Conservation (phyloP, 2,888 invertebrate genomes). For the Drosophila buzzatii region DNA sequence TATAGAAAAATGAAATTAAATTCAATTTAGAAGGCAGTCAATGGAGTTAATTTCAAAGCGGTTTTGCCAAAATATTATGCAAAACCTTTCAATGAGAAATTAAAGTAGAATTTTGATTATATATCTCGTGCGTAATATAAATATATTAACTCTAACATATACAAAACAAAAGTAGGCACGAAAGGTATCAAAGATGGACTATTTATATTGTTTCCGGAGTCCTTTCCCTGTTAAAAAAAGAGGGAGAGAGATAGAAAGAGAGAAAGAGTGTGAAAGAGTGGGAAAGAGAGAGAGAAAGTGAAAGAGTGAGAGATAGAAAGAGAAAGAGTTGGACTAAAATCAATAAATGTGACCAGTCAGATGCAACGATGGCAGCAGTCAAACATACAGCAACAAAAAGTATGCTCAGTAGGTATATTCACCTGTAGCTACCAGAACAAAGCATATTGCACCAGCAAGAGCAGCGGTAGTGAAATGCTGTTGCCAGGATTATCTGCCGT, state of each 20-base stretch:
- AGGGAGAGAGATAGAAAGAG: no score
- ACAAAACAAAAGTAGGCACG: no score
- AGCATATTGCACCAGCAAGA: conserved; percentile 14
- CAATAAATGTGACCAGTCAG: conserved; percentile 50
- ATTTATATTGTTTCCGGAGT: background rate
- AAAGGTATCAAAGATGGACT: no score
- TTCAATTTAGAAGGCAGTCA: background rate
- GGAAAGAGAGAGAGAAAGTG: no score
- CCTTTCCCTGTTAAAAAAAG: no score
- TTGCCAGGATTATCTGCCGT: conserved; percentile 75
- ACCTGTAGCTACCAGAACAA: conserved; percentile 48
- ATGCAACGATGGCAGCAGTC: conserved; percentile 22
- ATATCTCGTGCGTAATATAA: no score
- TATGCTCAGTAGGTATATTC: conserved; percentile 21
- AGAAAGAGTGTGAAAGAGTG: no score
- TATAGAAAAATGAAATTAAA: background rate
- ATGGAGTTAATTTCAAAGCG: background rate
- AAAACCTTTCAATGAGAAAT: background rate
- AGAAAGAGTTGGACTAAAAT: conserved; percentile 37
- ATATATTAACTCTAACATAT: no score
- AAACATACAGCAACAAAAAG: background rate
- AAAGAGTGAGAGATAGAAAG: no score
- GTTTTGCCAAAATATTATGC: background rate
- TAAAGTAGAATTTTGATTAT: background rate
- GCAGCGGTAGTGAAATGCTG: conserved; percentile 46